phyloP scores from a whole-genome alignment of 1,140 invertebrate species.

The Listronotus bonariensis region DNA sequence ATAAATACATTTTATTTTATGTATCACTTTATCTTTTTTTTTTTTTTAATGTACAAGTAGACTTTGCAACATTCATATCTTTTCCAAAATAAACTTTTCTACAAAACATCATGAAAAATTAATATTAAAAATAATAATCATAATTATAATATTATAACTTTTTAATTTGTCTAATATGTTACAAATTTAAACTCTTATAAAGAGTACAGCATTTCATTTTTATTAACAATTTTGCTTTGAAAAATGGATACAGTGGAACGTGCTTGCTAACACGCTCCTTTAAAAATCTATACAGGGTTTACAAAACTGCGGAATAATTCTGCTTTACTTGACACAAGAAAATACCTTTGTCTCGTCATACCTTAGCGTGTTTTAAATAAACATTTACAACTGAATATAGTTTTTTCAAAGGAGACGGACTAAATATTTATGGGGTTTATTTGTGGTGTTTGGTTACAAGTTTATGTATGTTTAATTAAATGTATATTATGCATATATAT shows the following conservation, averaged over 20 bases:
- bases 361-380: too few relatives aligned
- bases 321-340: too few relatives aligned
- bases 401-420: too few relatives aligned
- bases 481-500: too few relatives aligned
- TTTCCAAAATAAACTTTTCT: slow-evolving; percentile 17
- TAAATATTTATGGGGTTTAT: too few relatives aligned
- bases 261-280: background rate
- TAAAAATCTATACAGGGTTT: slow-evolving; percentile 2
- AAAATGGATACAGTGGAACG: slow-evolving; percentile 3
- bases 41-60: slow-evolving; percentile 15
- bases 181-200: slow-evolving; percentile 26
- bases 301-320: too few relatives aligned
- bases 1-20: slow-evolving; percentile 33
- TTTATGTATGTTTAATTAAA: too few relatives aligned
- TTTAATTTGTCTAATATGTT: slow-evolving; percentile 14
- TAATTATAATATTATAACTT: slow-evolving; percentile 1
- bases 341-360: too few relatives aligned
- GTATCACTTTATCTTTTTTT: slow-evolving; percentile 27
- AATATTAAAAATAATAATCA: slow-evolving; percentile 4
- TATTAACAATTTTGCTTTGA: background rate
- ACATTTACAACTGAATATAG: too few relatives aligned
- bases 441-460: too few relatives aligned
- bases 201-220: slow-evolving; percentile 18
- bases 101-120: slow-evolving; percentile 13
- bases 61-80: slow-evolving; percentile 14